These are phyloP conservation scores for Martes flavigula DNA, from an alignment of 2,797 vertebrate genomes.

Conservation along the genomic window DNA sequence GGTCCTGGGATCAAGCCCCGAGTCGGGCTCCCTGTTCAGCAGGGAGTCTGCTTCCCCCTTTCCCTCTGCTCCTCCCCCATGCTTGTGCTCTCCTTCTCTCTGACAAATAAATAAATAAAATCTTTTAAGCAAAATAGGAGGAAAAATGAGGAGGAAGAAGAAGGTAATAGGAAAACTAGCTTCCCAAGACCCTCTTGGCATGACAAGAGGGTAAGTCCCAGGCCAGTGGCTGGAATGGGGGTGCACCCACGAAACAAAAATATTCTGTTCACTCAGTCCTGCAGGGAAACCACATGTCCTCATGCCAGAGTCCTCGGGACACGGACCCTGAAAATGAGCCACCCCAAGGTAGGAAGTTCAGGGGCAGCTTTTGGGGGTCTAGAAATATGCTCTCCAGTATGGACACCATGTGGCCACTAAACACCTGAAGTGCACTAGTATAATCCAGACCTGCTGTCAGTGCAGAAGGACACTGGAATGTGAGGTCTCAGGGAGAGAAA, in stretches of 20 bases:
- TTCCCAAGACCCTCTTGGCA: background rate
- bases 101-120: too few species aligned
- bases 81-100: background rate
- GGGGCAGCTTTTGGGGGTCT: background rate
- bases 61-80: background rate
- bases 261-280: background rate
- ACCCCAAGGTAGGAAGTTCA: rapidly evolving
- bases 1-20: background rate
- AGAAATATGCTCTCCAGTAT: rapidly evolving
- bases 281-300: background rate
- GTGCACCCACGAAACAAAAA: rapidly evolving
- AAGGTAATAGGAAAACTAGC: background rate
- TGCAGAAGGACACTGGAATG: rapidly evolving
- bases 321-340: background rate
- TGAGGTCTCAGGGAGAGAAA: background rate
- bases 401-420: rapidly evolving
- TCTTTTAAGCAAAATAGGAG: too few species aligned
- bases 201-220: too few species aligned
- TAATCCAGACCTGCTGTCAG: background rate
- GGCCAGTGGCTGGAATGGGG: rapidly evolving
- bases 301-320: too few species aligned
- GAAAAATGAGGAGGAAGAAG: background rate
- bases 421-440: rapidly evolving
- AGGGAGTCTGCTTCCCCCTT: background rate
- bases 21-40: background rate